phyloP scores from a whole-genome alignment of 1,140 invertebrate species.

The Aleiodes sp. region DNA sequence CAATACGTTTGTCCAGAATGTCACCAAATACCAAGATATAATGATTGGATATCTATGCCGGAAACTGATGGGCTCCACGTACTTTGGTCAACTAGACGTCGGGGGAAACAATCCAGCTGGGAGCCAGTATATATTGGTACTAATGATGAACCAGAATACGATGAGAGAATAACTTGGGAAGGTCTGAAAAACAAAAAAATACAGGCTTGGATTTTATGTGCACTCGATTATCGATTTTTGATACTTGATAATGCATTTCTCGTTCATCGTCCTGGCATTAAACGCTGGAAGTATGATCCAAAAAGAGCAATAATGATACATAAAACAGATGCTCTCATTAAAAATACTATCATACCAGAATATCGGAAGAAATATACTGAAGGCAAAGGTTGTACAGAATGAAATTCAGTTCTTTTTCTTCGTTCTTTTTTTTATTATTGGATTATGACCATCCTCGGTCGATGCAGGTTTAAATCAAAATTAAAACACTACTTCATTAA shows the following conservation, averaged over 20 bases:
- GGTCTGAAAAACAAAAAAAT: conserved; percentile 94
- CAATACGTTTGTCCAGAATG: conserved; percentile 88
- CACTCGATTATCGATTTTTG: conserved; percentile 88
- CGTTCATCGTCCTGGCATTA: conserved; percentile 88
- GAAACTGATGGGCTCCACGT: conserved; percentile 78
- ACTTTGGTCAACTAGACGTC: conserved; percentile 85
- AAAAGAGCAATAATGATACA: conserved; percentile 78
- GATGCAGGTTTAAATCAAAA: no score
- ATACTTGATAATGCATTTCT: conserved; percentile 90
- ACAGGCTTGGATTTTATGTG: conserved; percentile 89
- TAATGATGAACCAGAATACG: conserved; percentile 86
- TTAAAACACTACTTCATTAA: no score
- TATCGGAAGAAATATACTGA: conserved; percentile 83
- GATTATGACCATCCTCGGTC: no score
- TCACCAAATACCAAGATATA: conserved; percentile 85
- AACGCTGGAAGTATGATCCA: conserved; percentile 79
- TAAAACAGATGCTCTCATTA: conserved; percentile 82
- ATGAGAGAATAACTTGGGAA: conserved; percentile 88
- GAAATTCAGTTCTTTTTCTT: conserved; percentile 46
- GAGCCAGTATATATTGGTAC: conserved; percentile 91
- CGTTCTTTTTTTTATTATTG: conserved; percentile 10
- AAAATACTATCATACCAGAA: conserved; percentile 84
- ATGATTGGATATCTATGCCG: conserved; percentile 81
- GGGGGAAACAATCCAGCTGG: conserved; percentile 84
- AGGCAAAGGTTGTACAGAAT: conserved; percentile 83